These are phyloP conservation scores for Scylla paramamosain DNA, from an alignment of 1,140 invertebrate genomes.

Conservation along the genomic window DNA sequence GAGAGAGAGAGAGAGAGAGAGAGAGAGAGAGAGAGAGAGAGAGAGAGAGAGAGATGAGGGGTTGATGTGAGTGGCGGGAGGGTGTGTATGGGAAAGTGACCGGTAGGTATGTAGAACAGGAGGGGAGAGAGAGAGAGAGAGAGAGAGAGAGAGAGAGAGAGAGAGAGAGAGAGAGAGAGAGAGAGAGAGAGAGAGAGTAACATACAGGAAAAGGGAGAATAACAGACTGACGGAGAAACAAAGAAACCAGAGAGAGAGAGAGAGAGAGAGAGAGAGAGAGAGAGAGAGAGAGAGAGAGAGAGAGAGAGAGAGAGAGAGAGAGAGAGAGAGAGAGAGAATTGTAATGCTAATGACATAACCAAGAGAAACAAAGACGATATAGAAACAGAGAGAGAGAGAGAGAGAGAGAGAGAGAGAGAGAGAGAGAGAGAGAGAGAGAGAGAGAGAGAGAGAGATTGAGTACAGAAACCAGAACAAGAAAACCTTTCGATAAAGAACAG, in stretches of 20 bases:
- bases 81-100: background rate
- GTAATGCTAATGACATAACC: no score
- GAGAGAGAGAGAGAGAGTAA: background rate
- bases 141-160: conserved; percentile 20
- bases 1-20: background rate
- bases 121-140: conserved; percentile 20
- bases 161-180: background rate
- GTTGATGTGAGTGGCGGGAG: background rate
- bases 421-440: no score
- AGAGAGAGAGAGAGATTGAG: background rate
- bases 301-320: background rate
- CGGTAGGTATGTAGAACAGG: background rate
- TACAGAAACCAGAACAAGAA: no score
- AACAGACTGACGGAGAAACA: background rate
- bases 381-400: conserved; percentile 15
- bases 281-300: conserved; percentile 1
- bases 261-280: no score
- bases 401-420: no score
- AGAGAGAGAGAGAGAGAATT: no score
- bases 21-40: background rate
- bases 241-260: background rate
- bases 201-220: background rate
- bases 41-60: background rate
- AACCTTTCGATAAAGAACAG: no score
- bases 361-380: background rate